Conservation (phyloP, 2,888 invertebrate species). For the Chrysolina haemoptera region DNA sequence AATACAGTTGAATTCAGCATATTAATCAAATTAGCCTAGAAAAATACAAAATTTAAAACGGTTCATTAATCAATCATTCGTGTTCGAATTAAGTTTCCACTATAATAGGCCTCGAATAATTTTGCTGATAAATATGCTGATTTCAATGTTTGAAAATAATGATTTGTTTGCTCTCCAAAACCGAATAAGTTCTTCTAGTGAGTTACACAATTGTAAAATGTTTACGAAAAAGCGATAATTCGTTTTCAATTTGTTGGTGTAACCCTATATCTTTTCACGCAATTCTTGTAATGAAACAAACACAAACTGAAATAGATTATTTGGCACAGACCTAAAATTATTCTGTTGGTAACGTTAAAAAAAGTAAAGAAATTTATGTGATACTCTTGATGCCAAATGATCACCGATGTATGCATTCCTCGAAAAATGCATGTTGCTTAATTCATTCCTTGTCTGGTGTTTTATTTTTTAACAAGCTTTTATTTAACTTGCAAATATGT, state of each 20-base stretch:
- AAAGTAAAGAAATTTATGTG: constrained; percentile 9
- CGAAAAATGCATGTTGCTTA: background rate
- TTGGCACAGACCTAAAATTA: constrained; percentile 18
- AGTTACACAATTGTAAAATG: background rate
- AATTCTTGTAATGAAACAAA: constrained; percentile 28
- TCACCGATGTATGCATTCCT: background rate
- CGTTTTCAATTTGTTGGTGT: constrained; percentile 18
- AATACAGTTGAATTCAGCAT: too few species aligned
- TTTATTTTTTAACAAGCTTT: too few species aligned
- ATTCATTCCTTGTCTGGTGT: too few species aligned
- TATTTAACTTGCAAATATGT: too few species aligned
- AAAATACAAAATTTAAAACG: too few species aligned
- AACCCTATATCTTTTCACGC: constrained; percentile 15
- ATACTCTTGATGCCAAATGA: constrained; percentile 9
- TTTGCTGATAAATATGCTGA: too few species aligned
- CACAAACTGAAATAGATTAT: constrained; percentile 26
- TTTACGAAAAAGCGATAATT: constrained; percentile 12
- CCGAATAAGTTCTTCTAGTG: background rate
- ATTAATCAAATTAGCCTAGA: too few species aligned
- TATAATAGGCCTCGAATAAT: too few species aligned
- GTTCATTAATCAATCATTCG: too few species aligned
- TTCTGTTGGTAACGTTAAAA: constrained; percentile 15
- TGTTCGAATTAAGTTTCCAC: too few species aligned
- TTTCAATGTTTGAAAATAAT: too few species aligned
- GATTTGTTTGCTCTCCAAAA: background rate